Conservation (phyloP, 2,888 invertebrate genomes). For the Iselma pallidipennis region DNA sequence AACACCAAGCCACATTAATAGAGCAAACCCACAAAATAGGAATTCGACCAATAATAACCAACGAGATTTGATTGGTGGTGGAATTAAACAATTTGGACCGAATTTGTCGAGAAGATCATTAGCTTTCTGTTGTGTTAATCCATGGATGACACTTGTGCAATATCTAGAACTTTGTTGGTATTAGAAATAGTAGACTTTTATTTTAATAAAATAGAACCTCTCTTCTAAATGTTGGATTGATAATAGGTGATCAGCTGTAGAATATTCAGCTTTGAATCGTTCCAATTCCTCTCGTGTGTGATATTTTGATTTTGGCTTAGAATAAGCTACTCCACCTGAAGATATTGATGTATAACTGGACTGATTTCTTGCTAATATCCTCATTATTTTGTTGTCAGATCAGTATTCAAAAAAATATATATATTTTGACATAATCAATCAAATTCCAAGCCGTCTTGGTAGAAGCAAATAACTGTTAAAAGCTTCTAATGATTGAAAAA, state of each 20-base stretch:
- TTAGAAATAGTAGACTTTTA: slow-evolving; percentile 19
- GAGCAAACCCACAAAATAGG: slow-evolving; percentile 73
- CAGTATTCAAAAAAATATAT: no score
- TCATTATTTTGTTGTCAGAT: no score
- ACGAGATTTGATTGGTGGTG: slow-evolving; percentile 64
- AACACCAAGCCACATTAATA: slow-evolving; percentile 71
- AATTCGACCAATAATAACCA: slow-evolving; percentile 68
- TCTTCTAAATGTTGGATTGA: slow-evolving; percentile 38
- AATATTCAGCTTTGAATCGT: slow-evolving; percentile 41
- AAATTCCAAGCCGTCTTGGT: no score
- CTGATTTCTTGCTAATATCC: background rate
- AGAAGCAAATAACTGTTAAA: no score
- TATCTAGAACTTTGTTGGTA: slow-evolving; percentile 42
- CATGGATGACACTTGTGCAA: slow-evolving; percentile 57
- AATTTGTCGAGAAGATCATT: slow-evolving; percentile 58
- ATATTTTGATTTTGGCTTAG: slow-evolving; percentile 27
- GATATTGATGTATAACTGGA: slow-evolving; percentile 6
- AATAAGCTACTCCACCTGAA: slow-evolving; percentile 29
- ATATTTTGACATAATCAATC: no score
- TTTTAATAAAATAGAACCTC: no score
- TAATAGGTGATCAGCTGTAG: slow-evolving; percentile 42
- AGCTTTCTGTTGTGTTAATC: slow-evolving; percentile 61
- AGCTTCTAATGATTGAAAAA: no score
- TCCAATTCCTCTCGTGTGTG: slow-evolving; percentile 34
- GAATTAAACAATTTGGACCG: slow-evolving; percentile 66